Percentiles rank a stretch among this genome's conserved stretches.
These are phyloP conservation scores for Eupeodes luniger DNA, from an alignment of 2,888 invertebrate species.

Conservation along the genomic window DNA sequence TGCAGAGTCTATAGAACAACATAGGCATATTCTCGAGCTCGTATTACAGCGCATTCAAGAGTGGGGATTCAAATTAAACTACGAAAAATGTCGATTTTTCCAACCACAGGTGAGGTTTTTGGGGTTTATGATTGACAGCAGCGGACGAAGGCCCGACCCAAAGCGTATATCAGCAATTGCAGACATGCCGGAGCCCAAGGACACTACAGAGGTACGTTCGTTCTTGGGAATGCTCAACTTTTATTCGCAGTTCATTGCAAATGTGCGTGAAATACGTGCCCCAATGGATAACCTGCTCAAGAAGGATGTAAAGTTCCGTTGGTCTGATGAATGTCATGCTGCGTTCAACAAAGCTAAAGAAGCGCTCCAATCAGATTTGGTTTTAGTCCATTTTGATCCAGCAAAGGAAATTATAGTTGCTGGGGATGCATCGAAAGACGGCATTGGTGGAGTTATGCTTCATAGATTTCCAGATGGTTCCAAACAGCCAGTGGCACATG, in stretches of 20 bases:
- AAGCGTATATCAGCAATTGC: slow-evolving; percentile 46
- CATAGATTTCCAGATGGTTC: slow-evolving; percentile 53
- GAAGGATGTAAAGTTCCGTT: slow-evolving; percentile 44
- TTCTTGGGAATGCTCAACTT: slow-evolving; percentile 64
- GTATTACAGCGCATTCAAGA: slow-evolving; percentile 52
- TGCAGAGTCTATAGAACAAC: slow-evolving; percentile 9
- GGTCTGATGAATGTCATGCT: slow-evolving; percentile 23
- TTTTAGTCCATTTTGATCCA: slow-evolving; percentile 64
- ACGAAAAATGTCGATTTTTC: slow-evolving; percentile 60
- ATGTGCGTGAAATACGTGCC: slow-evolving; percentile 44
- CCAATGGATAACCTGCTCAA: slow-evolving; percentile 76
- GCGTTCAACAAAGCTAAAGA: slow-evolving; percentile 41
- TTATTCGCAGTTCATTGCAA: slow-evolving; percentile 62
- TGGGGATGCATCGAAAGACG: slow-evolving; percentile 60
- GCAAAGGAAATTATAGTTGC: slow-evolving; percentile 57
- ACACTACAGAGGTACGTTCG: not conserved
- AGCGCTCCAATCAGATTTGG: slow-evolving; percentile 42
- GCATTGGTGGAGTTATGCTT: slow-evolving; percentile 45
- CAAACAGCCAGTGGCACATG: slow-evolving; percentile 72
- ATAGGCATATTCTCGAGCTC: slow-evolving; percentile 34
- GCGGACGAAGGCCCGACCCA: slow-evolving; percentile 58
- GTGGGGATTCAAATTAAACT: slow-evolving; percentile 59
- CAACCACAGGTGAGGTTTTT: slow-evolving; percentile 48
- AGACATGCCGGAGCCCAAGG: slow-evolving; percentile 60
- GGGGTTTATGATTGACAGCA: slow-evolving; percentile 45